Percentiles rank a stretch among this genome's conserved stretches.
Evolutionary conservation across 2,888 invertebrate species (phyloP).

Genomic region (Abscondita cerata): DNA sequence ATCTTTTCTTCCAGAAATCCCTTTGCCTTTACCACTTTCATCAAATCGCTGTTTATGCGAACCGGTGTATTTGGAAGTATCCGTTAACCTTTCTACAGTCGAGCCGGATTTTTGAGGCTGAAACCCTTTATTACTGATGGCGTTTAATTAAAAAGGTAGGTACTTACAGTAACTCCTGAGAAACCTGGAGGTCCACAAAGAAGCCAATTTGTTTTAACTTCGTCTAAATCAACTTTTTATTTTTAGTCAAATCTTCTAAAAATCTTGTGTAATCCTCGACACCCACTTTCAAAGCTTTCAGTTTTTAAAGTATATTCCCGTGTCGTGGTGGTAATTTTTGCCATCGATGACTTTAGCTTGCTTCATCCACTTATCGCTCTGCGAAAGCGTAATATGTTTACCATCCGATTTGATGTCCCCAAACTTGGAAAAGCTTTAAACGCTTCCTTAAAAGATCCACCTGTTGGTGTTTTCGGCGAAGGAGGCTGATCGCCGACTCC

Average conservation of each 20-base stretch:
- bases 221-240: conserved; percentile 80
- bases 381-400: conserved; percentile 83
- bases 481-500: conserved; percentile 54
- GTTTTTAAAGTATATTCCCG: conserved; percentile 90
- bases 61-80: conserved; percentile 87
- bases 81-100: conserved; percentile 79
- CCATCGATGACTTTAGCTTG: conserved; percentile 85
- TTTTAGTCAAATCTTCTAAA: conserved; percentile 84
- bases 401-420: conserved; percentile 90
- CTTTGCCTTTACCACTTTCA: conserved; percentile 84
- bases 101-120: conserved; percentile 54
- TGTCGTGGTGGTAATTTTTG: conserved; percentile 89
- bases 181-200: conserved; percentile 82
- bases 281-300: conserved; percentile 81
- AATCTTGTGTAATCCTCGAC: conserved; percentile 84
- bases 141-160: neutral
- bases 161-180: conserved; percentile 55
- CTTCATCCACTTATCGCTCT: conserved; percentile 96
- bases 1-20: conserved; percentile 84
- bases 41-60: conserved; percentile 88
- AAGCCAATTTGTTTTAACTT: conserved; percentile 82
- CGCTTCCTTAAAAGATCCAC: conserved; percentile 65
- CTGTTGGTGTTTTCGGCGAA: conserved; percentile 43
- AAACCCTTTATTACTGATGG: conserved; percentile 29
- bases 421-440: conserved; percentile 90